Percentiles rank a stretch among this genome's conserved stretches.
These are phyloP conservation scores for Pyrochroa serraticornis DNA, from an alignment of 2,888 invertebrate genomes.

Conservation along the genomic window DNA sequence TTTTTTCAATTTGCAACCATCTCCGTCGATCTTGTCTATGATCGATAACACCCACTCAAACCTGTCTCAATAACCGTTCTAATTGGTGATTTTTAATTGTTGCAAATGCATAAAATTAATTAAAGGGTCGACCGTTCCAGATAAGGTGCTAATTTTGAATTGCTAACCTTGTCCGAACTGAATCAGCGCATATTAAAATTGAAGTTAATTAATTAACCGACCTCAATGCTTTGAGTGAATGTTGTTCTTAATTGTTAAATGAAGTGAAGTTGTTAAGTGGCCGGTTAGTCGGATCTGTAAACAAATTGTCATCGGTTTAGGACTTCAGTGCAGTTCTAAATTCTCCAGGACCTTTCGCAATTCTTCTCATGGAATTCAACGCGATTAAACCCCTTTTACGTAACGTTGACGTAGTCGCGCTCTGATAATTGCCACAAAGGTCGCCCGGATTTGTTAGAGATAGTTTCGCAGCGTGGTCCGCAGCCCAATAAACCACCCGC, in stretches of 20 bases:
- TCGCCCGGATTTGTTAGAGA: slow-evolving; percentile 28
- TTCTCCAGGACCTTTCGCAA: slow-evolving; percentile 6
- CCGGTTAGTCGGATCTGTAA: neutral
- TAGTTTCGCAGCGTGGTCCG: too few species aligned
- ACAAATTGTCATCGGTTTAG: neutral
- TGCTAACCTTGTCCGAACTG: slow-evolving; percentile 11
- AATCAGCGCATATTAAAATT: slow-evolving; percentile 5
- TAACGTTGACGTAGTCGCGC: slow-evolving; percentile 45
- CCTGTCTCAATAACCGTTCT: too few species aligned
- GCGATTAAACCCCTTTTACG: slow-evolving; percentile 40
- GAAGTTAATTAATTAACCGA: slow-evolving; percentile 13
- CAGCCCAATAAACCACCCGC: too few species aligned
- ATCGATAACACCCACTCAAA: too few species aligned
- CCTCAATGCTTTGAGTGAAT: slow-evolving; percentile 10
- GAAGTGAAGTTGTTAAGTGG: neutral
- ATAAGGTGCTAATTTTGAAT: slow-evolving; percentile 14
- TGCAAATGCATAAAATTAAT: slow-evolving; percentile 1
- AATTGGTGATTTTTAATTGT: too few species aligned
- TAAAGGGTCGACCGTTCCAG: slow-evolving; percentile 6
- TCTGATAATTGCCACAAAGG: slow-evolving; percentile 43
- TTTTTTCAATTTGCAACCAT: too few species aligned
- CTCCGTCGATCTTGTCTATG: too few species aligned
- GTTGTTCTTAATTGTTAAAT: slow-evolving; percentile 1
- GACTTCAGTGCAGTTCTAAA: neutral
- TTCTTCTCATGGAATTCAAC: slow-evolving; percentile 6